Base-by-base conservation (phyloP, 2,797 vertebrate species). In the Typhlichthys eigenmanni region DNA sequence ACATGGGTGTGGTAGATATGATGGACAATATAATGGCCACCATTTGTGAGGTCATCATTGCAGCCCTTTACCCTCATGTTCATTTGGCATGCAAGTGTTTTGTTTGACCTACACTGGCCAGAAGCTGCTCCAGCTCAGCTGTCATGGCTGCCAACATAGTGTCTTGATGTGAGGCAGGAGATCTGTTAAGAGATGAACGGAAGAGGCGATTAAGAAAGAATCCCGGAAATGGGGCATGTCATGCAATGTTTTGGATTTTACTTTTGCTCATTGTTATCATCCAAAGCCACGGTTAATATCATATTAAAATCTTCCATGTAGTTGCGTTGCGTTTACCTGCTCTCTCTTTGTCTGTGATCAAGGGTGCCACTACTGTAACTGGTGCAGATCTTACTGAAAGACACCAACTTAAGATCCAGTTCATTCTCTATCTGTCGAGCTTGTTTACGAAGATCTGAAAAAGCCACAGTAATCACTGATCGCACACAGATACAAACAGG, bases 301-400 rank as follows among this genome's bases (percentile, higher is more conserved):
- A 7, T 38, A 38, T 8, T 38, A 5, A 24, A 5, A 38, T 38
- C 0, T 38, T 38, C 5, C 5, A 38, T 38, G 1, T 38, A 38
- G 34, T 5, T 7, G 34, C 7, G 47, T 48, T 58, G 64, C 1
- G 66, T 55, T 12, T 92, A 95, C 95, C 95, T 94, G 92, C 94
- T 92, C 73, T 87, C 84, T 90, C 95, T 93, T 57, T 93, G 88
- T 69, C 91, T 92, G 60, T 96, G 80, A 59, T 74, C 95, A 48
- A 92, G 84, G 64, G 64, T 32, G 68, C 83, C 76, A 75, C 91
- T 79, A 79, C 89, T 94, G 86, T 95, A 96, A 86, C 94, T 95
- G 73, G 96, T 98, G 82, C 96, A 98, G 1, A 98, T 92, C 74
- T 98, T 98, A 89, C 96, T 98, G 92, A 98, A 98, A 60, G 96